Conservation (phyloP, 2,888 invertebrate species). For the Melitaea athalia region DNA sequence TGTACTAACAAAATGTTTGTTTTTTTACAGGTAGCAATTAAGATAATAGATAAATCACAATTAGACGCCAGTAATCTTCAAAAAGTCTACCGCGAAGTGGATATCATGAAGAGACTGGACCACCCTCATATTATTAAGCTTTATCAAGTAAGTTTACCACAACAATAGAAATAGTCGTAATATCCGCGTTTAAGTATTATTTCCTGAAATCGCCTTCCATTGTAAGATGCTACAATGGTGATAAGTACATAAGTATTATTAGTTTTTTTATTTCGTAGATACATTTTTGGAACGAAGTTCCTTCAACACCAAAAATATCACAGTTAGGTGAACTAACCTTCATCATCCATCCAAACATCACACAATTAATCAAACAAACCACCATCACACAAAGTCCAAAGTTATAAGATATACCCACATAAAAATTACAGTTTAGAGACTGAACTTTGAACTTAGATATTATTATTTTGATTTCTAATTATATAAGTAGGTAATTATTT, state of each 20-base stretch:
- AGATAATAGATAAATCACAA: constrained; percentile 97
- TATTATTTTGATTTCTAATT: too few relatives aligned
- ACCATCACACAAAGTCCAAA: too few relatives aligned
- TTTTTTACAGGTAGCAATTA: constrained; percentile 93
- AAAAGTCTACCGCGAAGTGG: constrained; percentile 98
- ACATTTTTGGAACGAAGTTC: too few relatives aligned
- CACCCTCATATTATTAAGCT: constrained; percentile 99
- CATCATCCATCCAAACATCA: too few relatives aligned
- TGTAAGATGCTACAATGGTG: background rate
- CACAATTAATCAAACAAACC: too few relatives aligned
- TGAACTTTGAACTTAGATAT: too few relatives aligned
- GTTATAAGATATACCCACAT: too few relatives aligned
- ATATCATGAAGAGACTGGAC: constrained; percentile 97
- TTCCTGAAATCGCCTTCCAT: background rate
- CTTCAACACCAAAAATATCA: too few relatives aligned
- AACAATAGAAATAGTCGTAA: background rate
- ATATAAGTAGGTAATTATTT: too few relatives aligned
- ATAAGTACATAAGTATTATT: background rate
- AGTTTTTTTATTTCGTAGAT: background rate
- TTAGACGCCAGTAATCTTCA: constrained; percentile 94
- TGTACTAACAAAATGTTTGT: constrained; percentile 5
- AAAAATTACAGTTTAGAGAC: too few relatives aligned
- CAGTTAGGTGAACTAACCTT: too few relatives aligned
- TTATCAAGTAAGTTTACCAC: constrained; percentile 88
- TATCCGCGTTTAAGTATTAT: background rate